These are phyloP conservation scores for Hydra vulgaris DNA, from an alignment of 30 jellyfish, hydroid and myxozoan genomes.

Conservation along the genomic window DNA sequence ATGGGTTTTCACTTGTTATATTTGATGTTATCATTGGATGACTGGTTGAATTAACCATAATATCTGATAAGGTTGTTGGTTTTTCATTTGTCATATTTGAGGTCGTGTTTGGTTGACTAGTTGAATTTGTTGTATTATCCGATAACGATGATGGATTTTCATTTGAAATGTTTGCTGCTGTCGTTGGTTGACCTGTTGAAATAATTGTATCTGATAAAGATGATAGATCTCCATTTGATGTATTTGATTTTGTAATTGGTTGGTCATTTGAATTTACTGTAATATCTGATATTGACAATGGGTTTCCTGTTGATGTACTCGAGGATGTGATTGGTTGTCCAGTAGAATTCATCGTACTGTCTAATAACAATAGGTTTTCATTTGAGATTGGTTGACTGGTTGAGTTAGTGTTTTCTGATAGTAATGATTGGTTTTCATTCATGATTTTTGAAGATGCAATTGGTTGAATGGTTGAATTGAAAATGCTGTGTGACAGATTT, in stretches of 20 bases:
- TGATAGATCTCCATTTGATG: not conserved
- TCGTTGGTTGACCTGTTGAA: not conserved
- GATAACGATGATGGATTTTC: not conserved
- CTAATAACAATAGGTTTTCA: not conserved
- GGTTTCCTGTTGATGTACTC: not conserved
- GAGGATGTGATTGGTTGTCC: not conserved
- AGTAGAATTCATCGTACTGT: not conserved
- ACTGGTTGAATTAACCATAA: too few species aligned
- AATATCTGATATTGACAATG: not conserved
- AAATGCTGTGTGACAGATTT: too few species aligned
- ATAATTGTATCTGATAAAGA: not conserved
- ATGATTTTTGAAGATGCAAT: not conserved
- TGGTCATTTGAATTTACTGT: not conserved
- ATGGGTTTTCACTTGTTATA: not conserved
- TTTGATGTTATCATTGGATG: too few species aligned
- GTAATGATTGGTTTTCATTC: not conserved
- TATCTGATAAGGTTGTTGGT: too few species aligned
- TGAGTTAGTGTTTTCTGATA: not conserved
- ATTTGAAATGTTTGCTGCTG: not conserved
- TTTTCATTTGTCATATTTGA: too few species aligned
- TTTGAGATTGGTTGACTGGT: not conserved
- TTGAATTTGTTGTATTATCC: not conserved
- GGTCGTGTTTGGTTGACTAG: too few species aligned
- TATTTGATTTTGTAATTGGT: not conserved
- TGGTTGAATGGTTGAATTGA: not conserved